Base-by-base conservation (phyloP, 2,888 invertebrate species). In the Ichneumoninae sp. region DNA sequence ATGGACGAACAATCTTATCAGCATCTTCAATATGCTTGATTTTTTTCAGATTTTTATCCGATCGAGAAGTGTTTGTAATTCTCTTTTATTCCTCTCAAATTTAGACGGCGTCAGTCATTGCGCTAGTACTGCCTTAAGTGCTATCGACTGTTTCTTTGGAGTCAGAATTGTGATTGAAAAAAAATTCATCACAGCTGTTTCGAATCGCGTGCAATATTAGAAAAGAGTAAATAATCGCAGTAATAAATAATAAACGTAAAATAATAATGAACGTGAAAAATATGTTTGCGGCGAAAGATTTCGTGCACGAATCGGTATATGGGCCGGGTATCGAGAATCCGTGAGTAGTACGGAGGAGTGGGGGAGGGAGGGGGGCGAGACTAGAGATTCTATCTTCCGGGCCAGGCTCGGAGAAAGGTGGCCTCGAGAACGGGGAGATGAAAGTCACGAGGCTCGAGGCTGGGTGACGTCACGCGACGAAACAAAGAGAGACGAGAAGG, bases 371-470 rank as follows among this genome's bases (percentile, higher is more conserved):
- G 30, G 30, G 44, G 30, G 33, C 47, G 30, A 44, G 33, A 74
- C 30, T 19, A 19, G 74, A 63, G 63, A 63, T 50, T 63, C 47
- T 50, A 74, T 63, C 50, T 63, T 63, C 30, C 74, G 63, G 50
- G 50, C 26, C 30, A 33, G 50, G 19, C 19, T 6, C 44, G 50
- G 81, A 84, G 78, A 81, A 81, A 84, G 84, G 78, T 70, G 69
- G 54, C 69, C 75, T 60, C 36, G 80, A 57, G 44, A 57, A 74
- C 16, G 74, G 26, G 26, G 40, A 80, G 73, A 84, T 84, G 84
- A 84, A 84, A 84, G 84, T 84, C 84, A 74, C 52, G 71, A 57
- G 70, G 68, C 80, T 80, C 71, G 71, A 60, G 80, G 76, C 71
- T 16, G 10, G 52, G 10, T 80, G 81, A 81, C 81, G 78, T 77